Conservation (phyloP, 2,113 vertebrate genomes). For the Piaya cayana region DNA sequence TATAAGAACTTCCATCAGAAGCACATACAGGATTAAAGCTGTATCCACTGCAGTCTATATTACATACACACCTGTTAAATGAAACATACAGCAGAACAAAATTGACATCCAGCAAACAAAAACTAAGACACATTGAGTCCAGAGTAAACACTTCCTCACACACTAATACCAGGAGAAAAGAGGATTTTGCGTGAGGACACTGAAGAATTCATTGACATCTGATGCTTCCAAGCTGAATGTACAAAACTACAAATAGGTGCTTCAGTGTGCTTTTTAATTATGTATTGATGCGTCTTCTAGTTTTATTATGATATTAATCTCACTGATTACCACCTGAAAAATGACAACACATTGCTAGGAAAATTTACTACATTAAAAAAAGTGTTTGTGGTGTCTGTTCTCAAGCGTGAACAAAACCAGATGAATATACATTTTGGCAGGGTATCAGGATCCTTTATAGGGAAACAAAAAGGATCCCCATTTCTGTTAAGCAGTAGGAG, state of each 20-base stretch:
- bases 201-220: not conserved
- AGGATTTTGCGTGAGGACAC: rapidly evolving
- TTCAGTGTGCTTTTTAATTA: not conserved
- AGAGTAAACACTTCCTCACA: not conserved
- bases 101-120: not conserved
- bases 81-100: slow-evolving; percentile 24
- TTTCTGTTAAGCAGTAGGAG: not conserved
- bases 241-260: not conserved
- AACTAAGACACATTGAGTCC: not conserved
- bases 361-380: not conserved
- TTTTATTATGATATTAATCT: not conserved
- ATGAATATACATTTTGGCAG: not conserved
- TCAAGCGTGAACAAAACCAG: not conserved
- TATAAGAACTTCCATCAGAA: slow-evolving; percentile 93
- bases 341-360: not conserved
- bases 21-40: slow-evolving; percentile 95
- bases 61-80: slow-evolving; percentile 90
- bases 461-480: not conserved
- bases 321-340: not conserved
- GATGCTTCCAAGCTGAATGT: not conserved
- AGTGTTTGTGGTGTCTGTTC: not conserved
- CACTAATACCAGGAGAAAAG: not conserved
- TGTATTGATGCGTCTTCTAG: not conserved
- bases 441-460: not conserved
- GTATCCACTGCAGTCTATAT: slow-evolving; percentile 97